Evolutionary conservation across 2,888 invertebrate genomes (phyloP), one percentile per base, ranked within the genome.

Genomic region (Harpalus rufipes): DNA sequence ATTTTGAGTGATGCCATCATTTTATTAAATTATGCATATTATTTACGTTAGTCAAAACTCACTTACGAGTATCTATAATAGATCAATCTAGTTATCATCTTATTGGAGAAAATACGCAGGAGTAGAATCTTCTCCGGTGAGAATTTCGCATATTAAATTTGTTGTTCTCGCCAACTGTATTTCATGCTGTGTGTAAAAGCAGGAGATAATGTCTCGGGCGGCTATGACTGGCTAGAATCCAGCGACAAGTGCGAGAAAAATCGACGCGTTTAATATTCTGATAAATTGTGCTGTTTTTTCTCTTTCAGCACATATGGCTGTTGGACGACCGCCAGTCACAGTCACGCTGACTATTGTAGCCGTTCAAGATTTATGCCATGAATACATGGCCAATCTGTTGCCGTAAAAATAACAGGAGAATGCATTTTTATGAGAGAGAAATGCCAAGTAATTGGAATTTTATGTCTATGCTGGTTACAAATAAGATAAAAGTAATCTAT

Each of bases 171-270:
- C 5, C 44, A 74, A 74, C 72, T 16, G 8, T 74, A 74, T 51
- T 74, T 74, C 72, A 74, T 18, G 18, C 18, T 82, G 72, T 68
- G 6, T 16, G 63, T 81, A 65, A 81, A 76, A 83, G 61, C 44
- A 58, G 18, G 76, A 14, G 63, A 81, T 81, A 81, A 83, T 83
- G 59, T 78, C 63, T 21, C 18, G 16, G 56, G 32, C 39, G 51
- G 16, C 44, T 74, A 18, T 83, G 83, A 74, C 41, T 83, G 83
- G 76, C 76, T 56, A 18, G 39, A 10, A 18, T 59, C 74, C 83
- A 76, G 83, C 61, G 74, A 61, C 59, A 83, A 74, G 83, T 83
- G 83, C 74, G 74, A 83, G 83, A 83, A 83, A 83, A 83, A 76
- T 83, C 59, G 39, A 51, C 44, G 74, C 83, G 59, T 83, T 83